A percentile compares a stretch with the other conserved stretches of the same genome.
These are phyloP conservation scores for Venturia canescens DNA, from an alignment of 1,140 invertebrate genomes.

Conservation along the genomic window DNA sequence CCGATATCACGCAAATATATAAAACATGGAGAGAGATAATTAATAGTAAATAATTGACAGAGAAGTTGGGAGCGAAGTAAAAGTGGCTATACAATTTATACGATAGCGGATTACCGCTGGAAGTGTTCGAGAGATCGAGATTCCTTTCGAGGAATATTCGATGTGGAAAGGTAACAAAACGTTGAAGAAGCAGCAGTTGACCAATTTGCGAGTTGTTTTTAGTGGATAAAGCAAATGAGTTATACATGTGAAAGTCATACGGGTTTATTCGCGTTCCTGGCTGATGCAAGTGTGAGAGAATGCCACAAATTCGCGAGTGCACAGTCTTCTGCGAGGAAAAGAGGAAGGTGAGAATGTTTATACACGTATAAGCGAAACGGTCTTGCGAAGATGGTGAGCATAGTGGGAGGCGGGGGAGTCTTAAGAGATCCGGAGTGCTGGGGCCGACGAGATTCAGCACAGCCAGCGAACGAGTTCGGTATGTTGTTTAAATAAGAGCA, in stretches of 20 bases:
- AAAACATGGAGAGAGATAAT: conserved; percentile 19
- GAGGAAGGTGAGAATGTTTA: neutral
- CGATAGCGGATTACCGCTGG: no score
- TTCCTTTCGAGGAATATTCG: neutral
- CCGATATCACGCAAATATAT: conserved; percentile 35
- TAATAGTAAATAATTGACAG: conserved; percentile 3
- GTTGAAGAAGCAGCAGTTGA: neutral
- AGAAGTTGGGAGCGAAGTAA: neutral
- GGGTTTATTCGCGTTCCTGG: neutral
- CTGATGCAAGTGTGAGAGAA: neutral
- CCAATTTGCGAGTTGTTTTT: neutral
- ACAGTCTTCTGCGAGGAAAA: neutral
- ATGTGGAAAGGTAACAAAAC: neutral
- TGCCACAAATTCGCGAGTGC: neutral
- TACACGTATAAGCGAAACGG: neutral
- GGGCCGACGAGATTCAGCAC: conserved; percentile 13
- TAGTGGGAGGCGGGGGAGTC: conserved; percentile 71
- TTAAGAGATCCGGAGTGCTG: conserved; percentile 57
- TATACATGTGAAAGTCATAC: conserved; percentile 4
- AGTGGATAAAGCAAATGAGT: neutral
- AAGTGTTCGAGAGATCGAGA: no score
- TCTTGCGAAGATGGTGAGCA: conserved; percentile 17
- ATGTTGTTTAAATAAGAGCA: conserved; percentile 76
- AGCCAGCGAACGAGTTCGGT: conserved; percentile 70
- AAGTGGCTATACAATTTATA: neutral